Evolutionary conservation across 1,140 invertebrate genomes (phyloP).

Genomic region (Plodia interpunctella): DNA sequence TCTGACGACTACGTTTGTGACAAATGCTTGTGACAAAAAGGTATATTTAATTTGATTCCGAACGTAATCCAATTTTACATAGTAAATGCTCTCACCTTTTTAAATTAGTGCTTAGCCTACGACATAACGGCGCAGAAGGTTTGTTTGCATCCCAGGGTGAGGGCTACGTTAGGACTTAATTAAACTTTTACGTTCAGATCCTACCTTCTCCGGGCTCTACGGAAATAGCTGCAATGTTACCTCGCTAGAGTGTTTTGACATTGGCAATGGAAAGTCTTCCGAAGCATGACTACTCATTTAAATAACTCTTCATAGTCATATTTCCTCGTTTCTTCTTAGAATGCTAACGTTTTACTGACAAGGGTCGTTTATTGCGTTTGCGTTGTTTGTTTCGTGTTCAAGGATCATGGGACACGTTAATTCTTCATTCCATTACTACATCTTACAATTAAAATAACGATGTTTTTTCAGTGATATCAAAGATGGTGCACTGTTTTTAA

Average conservation of each 20-base stretch:
- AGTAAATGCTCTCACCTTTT: neutral
- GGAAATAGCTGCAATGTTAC: too few relatives aligned
- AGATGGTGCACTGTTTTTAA: too few relatives aligned
- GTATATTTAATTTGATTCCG: neutral
- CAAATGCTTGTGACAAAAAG: too few relatives aligned
- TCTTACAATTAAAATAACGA: too few relatives aligned
- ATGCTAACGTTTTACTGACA: neutral
- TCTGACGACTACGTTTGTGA: too few relatives aligned
- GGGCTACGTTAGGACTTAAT: neutral
- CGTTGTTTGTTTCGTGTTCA: neutral
- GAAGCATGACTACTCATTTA: too few relatives aligned
- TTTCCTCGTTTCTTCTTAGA: too few relatives aligned
- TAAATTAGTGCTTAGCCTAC: neutral
- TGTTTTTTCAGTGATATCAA: too few relatives aligned
- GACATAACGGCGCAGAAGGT: neutral
- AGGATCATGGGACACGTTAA: neutral
- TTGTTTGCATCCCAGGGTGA: neutral
- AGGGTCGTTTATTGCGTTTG: neutral
- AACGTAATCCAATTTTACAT: neutral
- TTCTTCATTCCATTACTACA: too few relatives aligned
- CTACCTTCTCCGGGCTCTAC: neutral
- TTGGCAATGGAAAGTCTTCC: too few relatives aligned
- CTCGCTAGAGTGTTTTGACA: too few relatives aligned
- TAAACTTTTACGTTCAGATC: slow-evolving; percentile 9
- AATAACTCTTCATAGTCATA: too few relatives aligned